Percentiles rank a stretch among this genome's conserved stretches.
phyloP scores from a whole-genome alignment of 2,888 invertebrate genomes.

The Geotrupes spiniger region DNA sequence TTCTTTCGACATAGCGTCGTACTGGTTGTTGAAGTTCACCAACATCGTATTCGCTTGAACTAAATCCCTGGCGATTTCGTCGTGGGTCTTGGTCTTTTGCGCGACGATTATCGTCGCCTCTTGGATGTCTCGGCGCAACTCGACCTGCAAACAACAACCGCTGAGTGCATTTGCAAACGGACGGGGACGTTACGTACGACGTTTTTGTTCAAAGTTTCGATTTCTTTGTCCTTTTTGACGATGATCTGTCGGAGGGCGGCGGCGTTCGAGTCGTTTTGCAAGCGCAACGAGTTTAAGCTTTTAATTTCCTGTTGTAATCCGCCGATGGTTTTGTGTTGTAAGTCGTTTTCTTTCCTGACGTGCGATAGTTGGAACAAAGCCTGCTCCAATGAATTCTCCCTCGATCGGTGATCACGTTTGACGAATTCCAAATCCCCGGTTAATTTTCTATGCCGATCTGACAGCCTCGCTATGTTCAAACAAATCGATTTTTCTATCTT shows the following conservation, averaged over 20 bases:
- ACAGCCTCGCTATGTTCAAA: slow-evolving; percentile 25
- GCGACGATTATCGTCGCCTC: slow-evolving; percentile 43
- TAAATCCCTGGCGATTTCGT: slow-evolving; percentile 46
- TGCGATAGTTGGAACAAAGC: slow-evolving; percentile 33
- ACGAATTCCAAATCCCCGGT: slow-evolving; percentile 35
- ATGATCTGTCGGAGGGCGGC: slow-evolving; percentile 22
- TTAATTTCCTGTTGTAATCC: slow-evolving; percentile 38
- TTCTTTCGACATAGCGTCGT: slow-evolving; percentile 41
- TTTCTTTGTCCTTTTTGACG: slow-evolving; percentile 29
- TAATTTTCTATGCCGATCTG: slow-evolving; percentile 33
- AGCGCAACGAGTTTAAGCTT: slow-evolving; percentile 27
- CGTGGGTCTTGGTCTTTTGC: slow-evolving; percentile 43
- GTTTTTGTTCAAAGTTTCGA: slow-evolving; percentile 33
- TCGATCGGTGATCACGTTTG: slow-evolving; percentile 34
- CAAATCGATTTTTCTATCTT: slow-evolving; percentile 20
- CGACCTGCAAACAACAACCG: slow-evolving; percentile 35
- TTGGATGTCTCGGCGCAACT: slow-evolving; percentile 42
- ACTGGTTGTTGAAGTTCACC: slow-evolving; percentile 46
- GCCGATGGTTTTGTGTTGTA: slow-evolving; percentile 33
- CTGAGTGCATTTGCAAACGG: neutral
- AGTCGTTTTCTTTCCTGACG: slow-evolving; percentile 38
- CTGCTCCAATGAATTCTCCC: slow-evolving; percentile 33
- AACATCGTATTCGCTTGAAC: slow-evolving; percentile 47
- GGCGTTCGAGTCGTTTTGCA: slow-evolving; percentile 19
- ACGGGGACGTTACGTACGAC: slow-evolving; percentile 34